Conservation (phyloP, 2,888 invertebrate genomes). For the Polyommatus icarus region DNA sequence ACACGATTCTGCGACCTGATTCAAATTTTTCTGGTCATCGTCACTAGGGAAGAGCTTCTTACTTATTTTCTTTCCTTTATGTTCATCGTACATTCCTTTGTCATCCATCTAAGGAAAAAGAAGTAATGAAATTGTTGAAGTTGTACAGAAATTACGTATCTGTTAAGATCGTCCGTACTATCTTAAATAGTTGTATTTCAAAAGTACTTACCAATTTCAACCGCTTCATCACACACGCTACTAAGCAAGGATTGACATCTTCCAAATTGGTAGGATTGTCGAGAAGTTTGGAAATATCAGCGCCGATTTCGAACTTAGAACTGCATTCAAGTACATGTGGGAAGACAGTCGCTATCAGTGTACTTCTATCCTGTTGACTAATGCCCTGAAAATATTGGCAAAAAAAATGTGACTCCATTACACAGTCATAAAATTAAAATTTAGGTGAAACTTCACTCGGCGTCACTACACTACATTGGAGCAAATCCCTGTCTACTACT, state of each 20-base stretch:
- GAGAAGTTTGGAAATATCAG: conserved; percentile 18
- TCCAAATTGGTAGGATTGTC: conserved; percentile 17
- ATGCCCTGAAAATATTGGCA: background rate
- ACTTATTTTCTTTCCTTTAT: conserved; percentile 18
- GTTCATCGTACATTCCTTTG: conserved; percentile 9
- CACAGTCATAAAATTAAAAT: too few relatives aligned
- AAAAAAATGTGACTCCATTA: background rate
- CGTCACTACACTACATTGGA: too few relatives aligned
- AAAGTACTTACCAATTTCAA: conserved; percentile 7
- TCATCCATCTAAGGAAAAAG: background rate
- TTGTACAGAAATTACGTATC: too few relatives aligned
- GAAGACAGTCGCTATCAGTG: background rate
- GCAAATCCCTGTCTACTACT: too few relatives aligned
- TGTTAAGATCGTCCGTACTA: too few relatives aligned
- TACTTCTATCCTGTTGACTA: conserved; percentile 2
- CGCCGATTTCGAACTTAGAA: conserved; percentile 18
- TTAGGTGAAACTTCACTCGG: too few relatives aligned
- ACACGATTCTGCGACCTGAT: background rate
- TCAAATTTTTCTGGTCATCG: conserved; percentile 15
- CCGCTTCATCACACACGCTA: conserved; percentile 19
- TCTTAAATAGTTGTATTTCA: too few relatives aligned
- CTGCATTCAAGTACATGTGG: conserved; percentile 24
- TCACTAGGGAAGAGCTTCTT: background rate
- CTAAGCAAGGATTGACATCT: conserved; percentile 21
- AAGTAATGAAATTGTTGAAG: too few relatives aligned